Evolutionary conservation across 64 coral and sea anemone genomes (phyloP).

Genomic region (Stichodactyla mertensii): DNA sequence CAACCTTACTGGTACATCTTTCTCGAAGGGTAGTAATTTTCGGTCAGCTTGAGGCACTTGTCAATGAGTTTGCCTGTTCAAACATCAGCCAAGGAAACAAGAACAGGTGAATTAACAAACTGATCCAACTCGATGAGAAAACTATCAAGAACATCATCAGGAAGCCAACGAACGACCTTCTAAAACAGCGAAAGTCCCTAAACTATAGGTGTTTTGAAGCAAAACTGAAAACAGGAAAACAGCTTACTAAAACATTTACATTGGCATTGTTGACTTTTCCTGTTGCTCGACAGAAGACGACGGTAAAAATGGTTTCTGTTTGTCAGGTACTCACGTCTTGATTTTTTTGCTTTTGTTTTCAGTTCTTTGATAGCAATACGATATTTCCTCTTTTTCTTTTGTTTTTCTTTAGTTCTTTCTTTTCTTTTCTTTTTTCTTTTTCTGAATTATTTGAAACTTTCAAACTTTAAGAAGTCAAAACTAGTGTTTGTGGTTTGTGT

Average conservation of each 20-base stretch:
- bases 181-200: not conserved
- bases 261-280: not conserved
- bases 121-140: not conserved
- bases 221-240: not conserved
- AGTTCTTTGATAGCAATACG: not conserved
- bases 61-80: not conserved
- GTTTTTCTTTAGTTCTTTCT: too few relatives aligned
- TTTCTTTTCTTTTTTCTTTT: too few relatives aligned
- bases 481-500: not conserved
- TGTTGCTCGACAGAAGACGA: not conserved
- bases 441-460: too few relatives aligned
- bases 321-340: not conserved
- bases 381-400: too few relatives aligned
- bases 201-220: not conserved
- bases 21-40: not conserved
- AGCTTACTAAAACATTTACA: not conserved
- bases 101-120: not conserved
- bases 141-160: not conserved
- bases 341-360: not conserved
- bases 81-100: not conserved
- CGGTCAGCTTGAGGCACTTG: not conserved
- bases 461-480: too few relatives aligned
- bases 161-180: not conserved
- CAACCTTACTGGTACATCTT: not conserved
- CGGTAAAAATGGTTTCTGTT: not conserved